phyloP scores from a whole-genome alignment of 2,888 invertebrate genomes.

The Rambutsinella grinnellia region DNA sequence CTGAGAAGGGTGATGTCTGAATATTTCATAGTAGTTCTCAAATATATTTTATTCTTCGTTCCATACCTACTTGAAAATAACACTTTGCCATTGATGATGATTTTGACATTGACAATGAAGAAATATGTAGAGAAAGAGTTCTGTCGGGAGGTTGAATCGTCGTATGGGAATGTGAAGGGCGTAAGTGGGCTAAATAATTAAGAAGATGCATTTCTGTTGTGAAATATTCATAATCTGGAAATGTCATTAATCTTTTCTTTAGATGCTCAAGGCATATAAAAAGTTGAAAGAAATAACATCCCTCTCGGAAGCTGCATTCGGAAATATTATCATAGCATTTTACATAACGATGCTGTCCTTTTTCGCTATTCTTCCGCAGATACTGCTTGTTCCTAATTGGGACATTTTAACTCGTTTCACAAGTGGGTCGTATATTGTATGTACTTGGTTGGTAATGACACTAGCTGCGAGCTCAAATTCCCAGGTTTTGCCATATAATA shows the following conservation, averaged over 20 bases:
- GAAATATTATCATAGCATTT: background rate
- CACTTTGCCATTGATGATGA: no score
- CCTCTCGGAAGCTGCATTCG: background rate
- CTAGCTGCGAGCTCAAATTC: background rate
- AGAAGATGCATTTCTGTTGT: no score
- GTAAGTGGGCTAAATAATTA: no score
- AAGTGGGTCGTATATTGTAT: no score
- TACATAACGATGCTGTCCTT: background rate
- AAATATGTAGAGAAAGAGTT: background rate
- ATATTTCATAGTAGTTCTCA: no score
- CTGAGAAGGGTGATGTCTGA: no score
- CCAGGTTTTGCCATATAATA: no score
- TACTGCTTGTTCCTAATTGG: background rate
- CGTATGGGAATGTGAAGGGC: no score
- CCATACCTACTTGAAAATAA: no score
- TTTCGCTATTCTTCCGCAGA: background rate
- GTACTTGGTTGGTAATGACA: background rate
- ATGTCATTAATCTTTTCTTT: no score
- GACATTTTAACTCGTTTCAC: background rate
- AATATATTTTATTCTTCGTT: no score
- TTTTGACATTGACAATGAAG: background rate
- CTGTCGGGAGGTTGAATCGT: background rate
- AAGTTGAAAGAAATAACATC: background rate
- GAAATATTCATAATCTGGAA: no score
- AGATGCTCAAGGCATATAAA: background rate